These are phyloP conservation scores for Oxytorus armatus DNA, from an alignment of 2,888 invertebrate species.

Conservation along the genomic window DNA sequence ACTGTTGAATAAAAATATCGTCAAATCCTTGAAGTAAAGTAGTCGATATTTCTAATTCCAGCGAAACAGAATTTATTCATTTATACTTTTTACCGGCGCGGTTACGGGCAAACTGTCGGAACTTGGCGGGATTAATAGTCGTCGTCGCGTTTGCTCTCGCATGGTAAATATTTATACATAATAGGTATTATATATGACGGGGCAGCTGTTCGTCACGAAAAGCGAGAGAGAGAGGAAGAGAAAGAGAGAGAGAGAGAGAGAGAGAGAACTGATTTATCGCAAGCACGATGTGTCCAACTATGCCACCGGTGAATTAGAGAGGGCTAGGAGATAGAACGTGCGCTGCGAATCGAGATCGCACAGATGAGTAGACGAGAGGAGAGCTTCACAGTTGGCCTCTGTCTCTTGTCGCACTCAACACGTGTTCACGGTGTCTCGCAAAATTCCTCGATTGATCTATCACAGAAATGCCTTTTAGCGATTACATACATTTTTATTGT, in stretches of 20 bases:
- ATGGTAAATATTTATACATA: not conserved
- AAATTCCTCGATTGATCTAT: too few relatives aligned
- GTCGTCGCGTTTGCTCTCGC: not conserved
- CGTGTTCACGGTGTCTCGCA: too few relatives aligned
- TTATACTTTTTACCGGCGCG: slow-evolving; percentile 19
- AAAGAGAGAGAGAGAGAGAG: slow-evolving; percentile 56
- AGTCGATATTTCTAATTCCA: not conserved
- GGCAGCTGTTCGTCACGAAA: slow-evolving; percentile 61
- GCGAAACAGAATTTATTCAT: not conserved
- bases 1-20: slow-evolving; percentile 23
- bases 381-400: too few relatives aligned
- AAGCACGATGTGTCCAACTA: not conserved
- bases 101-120: not conserved
- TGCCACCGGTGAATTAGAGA: slow-evolving; percentile 37
- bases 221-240: slow-evolving; percentile 58
- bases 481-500: too few relatives aligned
- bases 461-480: too few relatives aligned
- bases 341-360: too few relatives aligned
- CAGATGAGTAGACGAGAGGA: too few relatives aligned
- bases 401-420: too few relatives aligned
- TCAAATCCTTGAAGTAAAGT: slow-evolving; percentile 8
- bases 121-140: slow-evolving; percentile 24
- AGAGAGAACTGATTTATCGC: slow-evolving; percentile 64
- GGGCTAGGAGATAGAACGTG: too few relatives aligned
- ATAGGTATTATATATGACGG: not conserved